These are phyloP conservation scores for Scomberomorus guttatus DNA, from an alignment of 2,797 vertebrate genomes.

Conservation along the genomic window DNA sequence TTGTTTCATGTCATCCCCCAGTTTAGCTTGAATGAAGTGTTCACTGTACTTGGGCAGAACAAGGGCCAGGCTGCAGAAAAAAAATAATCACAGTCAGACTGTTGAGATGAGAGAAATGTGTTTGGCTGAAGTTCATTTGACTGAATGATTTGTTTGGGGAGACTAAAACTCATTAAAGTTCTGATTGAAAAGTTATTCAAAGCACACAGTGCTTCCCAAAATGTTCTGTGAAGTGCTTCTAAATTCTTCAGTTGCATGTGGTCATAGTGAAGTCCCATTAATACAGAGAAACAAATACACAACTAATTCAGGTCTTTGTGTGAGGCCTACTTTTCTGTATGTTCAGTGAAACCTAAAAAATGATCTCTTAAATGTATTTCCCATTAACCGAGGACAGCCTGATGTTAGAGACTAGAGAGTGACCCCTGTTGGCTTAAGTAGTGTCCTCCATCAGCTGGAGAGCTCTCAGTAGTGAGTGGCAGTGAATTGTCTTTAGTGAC, in stretches of 20 bases:
- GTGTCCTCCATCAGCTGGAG: conserved; percentile 46
- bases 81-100: conserved; percentile 67
- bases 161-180: neutral
- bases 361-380: neutral
- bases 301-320: neutral
- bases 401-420: conserved; percentile 60
- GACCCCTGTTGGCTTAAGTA: conserved; percentile 68
- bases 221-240: neutral
- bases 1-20: conserved; percentile 92
- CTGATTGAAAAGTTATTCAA: neutral
- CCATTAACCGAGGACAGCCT: conserved; percentile 20
- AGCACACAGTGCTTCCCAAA: conserved; percentile 1
- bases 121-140: neutral
- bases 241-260: neutral
- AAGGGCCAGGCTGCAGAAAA: conserved; percentile 91
- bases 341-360: conserved; percentile 6
- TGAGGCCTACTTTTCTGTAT: neutral
- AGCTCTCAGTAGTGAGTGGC: conserved; percentile 9
- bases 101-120: neutral
- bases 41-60: conserved; percentile 97
- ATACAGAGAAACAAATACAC: neutral
- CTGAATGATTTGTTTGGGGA: neutral
- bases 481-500: neutral
- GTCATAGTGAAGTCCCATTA: neutral
- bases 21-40: conserved; percentile 97